phyloP scores from a whole-genome alignment of 2,797 vertebrate species.

The Gila robusta region DNA sequence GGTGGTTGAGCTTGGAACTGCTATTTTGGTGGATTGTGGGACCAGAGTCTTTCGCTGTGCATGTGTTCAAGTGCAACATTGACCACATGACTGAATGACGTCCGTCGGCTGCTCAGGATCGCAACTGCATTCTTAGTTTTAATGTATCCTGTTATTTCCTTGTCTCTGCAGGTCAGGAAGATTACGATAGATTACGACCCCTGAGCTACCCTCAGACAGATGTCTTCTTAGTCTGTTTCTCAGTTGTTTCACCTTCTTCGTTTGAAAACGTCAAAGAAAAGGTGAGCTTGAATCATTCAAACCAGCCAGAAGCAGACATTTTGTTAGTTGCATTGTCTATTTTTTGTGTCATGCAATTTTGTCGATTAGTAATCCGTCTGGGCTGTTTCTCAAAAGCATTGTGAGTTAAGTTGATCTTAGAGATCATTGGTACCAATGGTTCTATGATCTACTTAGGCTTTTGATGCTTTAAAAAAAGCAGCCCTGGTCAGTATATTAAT shows the following conservation, averaged over 20 bases:
- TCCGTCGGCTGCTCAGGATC: not conserved
- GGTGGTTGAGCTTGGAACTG: constrained; percentile 22
- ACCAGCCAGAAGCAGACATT: not conserved
- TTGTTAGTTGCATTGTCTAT: not conserved
- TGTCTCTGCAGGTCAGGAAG: constrained; percentile 81
- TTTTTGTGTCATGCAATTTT: not conserved
- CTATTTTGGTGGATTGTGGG: constrained; percentile 23
- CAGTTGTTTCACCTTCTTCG: constrained; percentile 84
- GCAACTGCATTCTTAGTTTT: constrained; percentile 1
- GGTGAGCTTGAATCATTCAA: constrained; percentile 63
- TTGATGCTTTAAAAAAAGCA: not conserved
- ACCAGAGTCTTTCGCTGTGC: constrained; percentile 11
- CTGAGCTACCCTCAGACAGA: constrained; percentile 86
- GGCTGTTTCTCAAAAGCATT: not conserved
- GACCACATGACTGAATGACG: not conserved
- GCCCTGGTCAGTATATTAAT: not conserved
- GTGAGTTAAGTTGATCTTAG: not conserved
- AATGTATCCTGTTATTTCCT: not conserved
- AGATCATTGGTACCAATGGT: not conserved
- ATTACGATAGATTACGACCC: constrained; percentile 85
- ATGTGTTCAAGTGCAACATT: not conserved
- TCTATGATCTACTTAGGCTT: not conserved
- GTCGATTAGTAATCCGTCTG: not conserved
- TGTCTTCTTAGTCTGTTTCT: constrained; percentile 86
- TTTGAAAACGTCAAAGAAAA: constrained; percentile 89